Percentiles rank a stretch among this genome's conserved stretches.
Evolutionary conservation across 2,888 invertebrate genomes (phyloP).

Genomic region (Tachina fera): DNA sequence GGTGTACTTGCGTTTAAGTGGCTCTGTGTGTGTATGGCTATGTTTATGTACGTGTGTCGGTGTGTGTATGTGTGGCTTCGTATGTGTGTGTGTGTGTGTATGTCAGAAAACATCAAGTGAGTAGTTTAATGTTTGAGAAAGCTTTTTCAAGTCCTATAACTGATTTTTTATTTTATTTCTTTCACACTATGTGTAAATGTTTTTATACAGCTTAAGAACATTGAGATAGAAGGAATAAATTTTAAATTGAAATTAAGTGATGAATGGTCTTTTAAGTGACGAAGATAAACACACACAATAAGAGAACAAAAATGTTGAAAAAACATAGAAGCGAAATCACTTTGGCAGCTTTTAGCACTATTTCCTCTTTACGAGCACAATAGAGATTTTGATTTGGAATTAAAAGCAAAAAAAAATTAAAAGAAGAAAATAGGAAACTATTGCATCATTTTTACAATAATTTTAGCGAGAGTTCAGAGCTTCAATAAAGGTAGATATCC

Average conservation of each 20-base stretch:
- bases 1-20: neutral
- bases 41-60: too few relatives aligned
- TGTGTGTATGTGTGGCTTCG: neutral
- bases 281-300: slow-evolving; percentile 58
- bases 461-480: too few relatives aligned
- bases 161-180: neutral
- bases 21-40: neutral
- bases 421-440: too few relatives aligned
- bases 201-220: slow-evolving; percentile 3
- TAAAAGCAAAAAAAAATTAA: neutral
- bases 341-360: slow-evolving; percentile 43
- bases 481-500: too few relatives aligned
- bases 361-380: slow-evolving; percentile 44
- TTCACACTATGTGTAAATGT: neutral
- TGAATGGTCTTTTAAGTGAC: slow-evolving; percentile 66
- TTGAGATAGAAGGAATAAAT: slow-evolving; percentile 18
- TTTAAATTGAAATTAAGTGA: slow-evolving; percentile 63
- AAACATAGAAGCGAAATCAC: slow-evolving; percentile 27
- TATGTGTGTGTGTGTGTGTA: neutral
- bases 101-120: neutral
- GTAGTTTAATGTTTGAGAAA: slow-evolving; percentile 38
- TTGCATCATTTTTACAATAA: too few relatives aligned
- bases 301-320: slow-evolving; percentile 20
- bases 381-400: slow-evolving; percentile 6
- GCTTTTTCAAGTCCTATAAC: slow-evolving; percentile 15